phyloP scores from a whole-genome alignment of 2,888 invertebrate species.

The Ornithoptera priamus region DNA sequence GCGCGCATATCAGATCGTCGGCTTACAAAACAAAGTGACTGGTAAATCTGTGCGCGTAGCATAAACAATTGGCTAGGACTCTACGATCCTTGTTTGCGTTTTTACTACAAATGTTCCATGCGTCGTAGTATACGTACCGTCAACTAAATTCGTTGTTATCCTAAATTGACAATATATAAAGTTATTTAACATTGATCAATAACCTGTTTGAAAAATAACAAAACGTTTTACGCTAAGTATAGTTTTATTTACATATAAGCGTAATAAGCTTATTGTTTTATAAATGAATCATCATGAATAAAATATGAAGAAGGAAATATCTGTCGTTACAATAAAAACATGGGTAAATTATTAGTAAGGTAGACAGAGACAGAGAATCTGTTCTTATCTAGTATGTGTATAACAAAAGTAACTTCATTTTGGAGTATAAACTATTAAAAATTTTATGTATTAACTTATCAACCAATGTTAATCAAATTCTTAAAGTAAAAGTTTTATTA shows the following conservation, averaged over 20 bases:
- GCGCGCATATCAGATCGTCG: conserved; percentile 70
- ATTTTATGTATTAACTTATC: too few species aligned
- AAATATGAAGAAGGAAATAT: neutral
- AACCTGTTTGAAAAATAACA: neutral
- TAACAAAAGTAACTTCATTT: neutral
- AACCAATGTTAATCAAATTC: too few species aligned
- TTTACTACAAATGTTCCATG: conserved; percentile 11
- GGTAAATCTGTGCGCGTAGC: conserved; percentile 36
- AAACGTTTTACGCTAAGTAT: neutral
- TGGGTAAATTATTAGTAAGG: too few species aligned
- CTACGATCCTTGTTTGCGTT: conserved; percentile 12
- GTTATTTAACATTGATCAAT: neutral
- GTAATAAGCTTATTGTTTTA: too few species aligned
- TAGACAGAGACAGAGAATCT: too few species aligned
- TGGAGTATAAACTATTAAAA: too few species aligned
- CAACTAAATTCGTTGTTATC: neutral
- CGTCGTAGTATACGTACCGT: neutral
- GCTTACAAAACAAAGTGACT: conserved; percentile 64
- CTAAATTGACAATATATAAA: neutral
- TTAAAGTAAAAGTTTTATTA: too few species aligned
- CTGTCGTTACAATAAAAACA: neutral
- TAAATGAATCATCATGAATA: neutral
- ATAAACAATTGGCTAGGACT: conserved; percentile 19
- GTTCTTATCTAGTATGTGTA: neutral
- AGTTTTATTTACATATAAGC: too few species aligned